Conservation (phyloP, 1,140 invertebrate species). For the Eciton burchellii region DNA sequence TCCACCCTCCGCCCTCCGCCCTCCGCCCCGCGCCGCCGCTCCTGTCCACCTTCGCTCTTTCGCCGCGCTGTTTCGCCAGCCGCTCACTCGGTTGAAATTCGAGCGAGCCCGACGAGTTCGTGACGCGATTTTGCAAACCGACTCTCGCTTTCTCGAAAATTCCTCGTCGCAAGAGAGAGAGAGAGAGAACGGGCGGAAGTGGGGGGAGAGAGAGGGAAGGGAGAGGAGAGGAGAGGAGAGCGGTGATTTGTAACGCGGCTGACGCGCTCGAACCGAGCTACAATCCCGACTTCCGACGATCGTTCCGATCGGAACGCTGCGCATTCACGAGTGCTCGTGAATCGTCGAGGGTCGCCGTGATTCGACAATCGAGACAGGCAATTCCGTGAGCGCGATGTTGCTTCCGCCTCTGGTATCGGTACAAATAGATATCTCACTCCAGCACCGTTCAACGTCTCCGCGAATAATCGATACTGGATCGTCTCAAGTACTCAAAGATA, state of each 20-base stretch:
- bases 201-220: not conserved
- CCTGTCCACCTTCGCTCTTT: not conserved
- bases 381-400: too few relatives aligned
- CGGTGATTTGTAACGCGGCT: too few relatives aligned
- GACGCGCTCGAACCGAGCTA: not conserved
- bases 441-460: not conserved
- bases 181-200: not conserved
- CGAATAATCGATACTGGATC: too few relatives aligned
- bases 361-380: too few relatives aligned
- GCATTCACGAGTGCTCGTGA: too few relatives aligned
- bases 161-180: not conserved
- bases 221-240: not conserved
- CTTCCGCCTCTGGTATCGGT: too few relatives aligned
- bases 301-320: not conserved
- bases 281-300: not conserved
- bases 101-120: slow-evolving; percentile 64
- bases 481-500: too few relatives aligned
- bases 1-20: too few relatives aligned
- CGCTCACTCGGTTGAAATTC: slow-evolving; percentile 48
- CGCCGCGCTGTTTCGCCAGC: slow-evolving; percentile 3
- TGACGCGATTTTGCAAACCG: slow-evolving; percentile 30
- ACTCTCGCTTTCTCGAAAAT: slow-evolving; percentile 41
- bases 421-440: too few relatives aligned
- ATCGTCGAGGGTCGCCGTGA: not conserved
- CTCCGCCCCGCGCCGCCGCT: too few relatives aligned